A percentile compares a stretch with the other conserved stretches of the same genome.
These are phyloP conservation scores for Scolopax rusticola DNA, from an alignment of 2,797 vertebrate species.

Conservation along the genomic window DNA sequence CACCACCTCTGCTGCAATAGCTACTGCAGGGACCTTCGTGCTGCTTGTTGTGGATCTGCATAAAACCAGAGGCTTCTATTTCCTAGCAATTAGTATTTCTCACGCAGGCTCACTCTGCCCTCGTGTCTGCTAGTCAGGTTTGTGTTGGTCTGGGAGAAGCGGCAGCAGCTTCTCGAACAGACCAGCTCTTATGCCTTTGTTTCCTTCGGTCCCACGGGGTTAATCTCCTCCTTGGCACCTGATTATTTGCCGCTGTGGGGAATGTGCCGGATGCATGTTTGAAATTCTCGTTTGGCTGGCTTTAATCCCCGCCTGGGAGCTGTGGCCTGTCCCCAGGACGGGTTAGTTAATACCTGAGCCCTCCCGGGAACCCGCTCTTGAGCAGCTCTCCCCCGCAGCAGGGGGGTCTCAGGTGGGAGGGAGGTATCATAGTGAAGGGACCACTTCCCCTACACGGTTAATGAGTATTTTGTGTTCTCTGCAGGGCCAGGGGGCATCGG, in stretches of 20 bases:
- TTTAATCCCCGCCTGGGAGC: conserved; percentile 47
- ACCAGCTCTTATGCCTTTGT: background rate
- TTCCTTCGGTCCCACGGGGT: conserved; percentile 10
- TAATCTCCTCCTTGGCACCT: conserved; percentile 65
- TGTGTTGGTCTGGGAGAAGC: background rate
- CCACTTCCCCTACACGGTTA: background rate
- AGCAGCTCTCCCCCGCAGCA: rapidly evolving
- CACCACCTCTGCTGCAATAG: background rate
- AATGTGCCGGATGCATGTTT: background rate
- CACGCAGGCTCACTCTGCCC: background rate
- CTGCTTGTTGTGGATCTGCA: background rate
- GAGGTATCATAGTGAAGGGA: background rate
- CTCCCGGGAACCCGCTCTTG: rapidly evolving
- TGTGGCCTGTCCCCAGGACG: background rate
- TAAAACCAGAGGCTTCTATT: background rate
- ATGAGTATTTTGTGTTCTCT: background rate
- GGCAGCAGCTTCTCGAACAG: conserved; percentile 10
- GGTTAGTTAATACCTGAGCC: conserved; percentile 1
- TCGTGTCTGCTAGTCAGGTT: background rate
- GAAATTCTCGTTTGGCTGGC: conserved; percentile 49
- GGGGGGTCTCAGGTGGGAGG: rapidly evolving
- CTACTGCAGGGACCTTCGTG: background rate
- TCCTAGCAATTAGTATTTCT: background rate
- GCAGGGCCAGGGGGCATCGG: rapidly evolving
- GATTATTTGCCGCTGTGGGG: conserved; percentile 37